phyloP scores from a whole-genome alignment of 2,797 vertebrate genomes.

The Mus caroli region DNA sequence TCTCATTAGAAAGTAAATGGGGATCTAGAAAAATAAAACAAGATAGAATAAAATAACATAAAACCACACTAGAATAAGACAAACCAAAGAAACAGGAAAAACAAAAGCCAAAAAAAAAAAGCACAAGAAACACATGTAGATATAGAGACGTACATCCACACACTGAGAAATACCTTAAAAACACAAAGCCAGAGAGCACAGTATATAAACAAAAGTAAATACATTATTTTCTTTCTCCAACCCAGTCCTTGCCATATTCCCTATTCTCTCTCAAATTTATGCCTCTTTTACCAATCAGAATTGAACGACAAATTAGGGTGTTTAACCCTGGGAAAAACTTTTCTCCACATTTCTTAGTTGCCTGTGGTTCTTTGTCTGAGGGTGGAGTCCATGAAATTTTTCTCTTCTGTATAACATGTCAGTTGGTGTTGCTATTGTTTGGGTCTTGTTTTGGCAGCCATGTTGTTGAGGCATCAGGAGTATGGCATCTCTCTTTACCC shows the following conservation, averaged over 20 bases:
- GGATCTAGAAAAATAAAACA: background rate
- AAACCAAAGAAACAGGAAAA: too few relatives aligned
- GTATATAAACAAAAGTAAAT: background rate
- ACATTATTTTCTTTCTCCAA: background rate
- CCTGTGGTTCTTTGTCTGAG: background rate
- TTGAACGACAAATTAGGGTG: background rate
- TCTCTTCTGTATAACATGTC: background rate
- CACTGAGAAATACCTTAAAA: background rate
- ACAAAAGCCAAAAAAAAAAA: background rate
- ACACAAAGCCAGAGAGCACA: background rate
- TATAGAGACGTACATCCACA: background rate
- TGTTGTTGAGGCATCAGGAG: background rate
- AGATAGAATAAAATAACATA: background rate
- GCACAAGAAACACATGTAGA: background rate
- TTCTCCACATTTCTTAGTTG: background rate
- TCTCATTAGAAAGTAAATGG: background rate
- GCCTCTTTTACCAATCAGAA: background rate
- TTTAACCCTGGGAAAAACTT: background rate
- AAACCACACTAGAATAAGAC: background rate
- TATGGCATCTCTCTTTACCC: background rate
- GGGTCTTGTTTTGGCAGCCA: background rate
- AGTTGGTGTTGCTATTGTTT: background rate
- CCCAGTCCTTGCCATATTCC: too few relatives aligned
- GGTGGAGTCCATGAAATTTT: background rate
- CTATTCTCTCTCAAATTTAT: background rate